phyloP scores from a whole-genome alignment of 2,797 vertebrate genomes.

The Cryptoprocta ferox region DNA sequence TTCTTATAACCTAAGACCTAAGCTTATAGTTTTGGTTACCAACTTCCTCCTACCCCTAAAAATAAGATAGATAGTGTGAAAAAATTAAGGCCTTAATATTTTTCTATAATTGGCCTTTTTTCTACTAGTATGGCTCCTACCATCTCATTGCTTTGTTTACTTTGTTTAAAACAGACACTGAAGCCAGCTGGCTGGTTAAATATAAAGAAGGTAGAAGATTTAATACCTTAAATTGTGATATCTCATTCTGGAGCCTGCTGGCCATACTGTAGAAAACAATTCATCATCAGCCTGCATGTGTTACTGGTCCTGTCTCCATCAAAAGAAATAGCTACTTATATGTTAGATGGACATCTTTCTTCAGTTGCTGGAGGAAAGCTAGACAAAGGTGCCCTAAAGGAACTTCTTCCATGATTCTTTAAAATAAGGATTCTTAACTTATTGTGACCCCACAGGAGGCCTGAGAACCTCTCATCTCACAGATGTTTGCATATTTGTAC shows the following conservation, averaged over 20 bases:
- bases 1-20: neutral
- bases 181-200: neutral
- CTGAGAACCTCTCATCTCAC: neutral
- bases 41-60: neutral
- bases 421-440: neutral
- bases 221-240: neutral
- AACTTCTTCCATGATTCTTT: conserved; percentile 7
- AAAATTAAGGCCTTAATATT: conserved; percentile 19
- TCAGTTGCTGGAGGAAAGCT: neutral
- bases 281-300: neutral
- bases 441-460: neutral
- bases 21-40: conserved; percentile 25
- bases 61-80: neutral
- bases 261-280: neutral
- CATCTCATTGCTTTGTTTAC: neutral
- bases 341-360: neutral
- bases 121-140: neutral
- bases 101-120: conserved; percentile 3
- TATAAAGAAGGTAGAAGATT: neutral
- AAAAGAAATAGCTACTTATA: neutral
- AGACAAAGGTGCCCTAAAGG: neutral
- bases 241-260: neutral
- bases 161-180: neutral
- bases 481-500: neutral
- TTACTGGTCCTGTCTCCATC: neutral